phyloP scores from a whole-genome alignment of 2,113 vertebrate genomes.

The Phaethon lepturus region DNA sequence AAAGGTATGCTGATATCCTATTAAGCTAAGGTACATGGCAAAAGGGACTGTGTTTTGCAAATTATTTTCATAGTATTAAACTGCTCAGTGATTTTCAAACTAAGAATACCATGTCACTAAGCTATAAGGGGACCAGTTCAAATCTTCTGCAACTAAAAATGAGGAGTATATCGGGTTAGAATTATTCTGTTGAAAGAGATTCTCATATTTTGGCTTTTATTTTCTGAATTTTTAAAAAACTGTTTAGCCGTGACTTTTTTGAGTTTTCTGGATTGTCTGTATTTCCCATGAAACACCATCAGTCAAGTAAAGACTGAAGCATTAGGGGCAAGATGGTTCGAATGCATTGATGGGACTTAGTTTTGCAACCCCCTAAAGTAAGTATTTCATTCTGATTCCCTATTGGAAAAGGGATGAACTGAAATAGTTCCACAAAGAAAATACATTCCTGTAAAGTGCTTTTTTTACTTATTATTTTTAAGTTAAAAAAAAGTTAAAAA shows the following conservation, averaged over 20 bases:
- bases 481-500: background rate
- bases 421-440: background rate
- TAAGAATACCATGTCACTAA: background rate
- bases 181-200: background rate
- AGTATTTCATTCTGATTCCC: background rate
- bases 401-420: background rate
- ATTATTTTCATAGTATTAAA: background rate
- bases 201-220: background rate
- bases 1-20: background rate
- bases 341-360: background rate
- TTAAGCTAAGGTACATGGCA: background rate
- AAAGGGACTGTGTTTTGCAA: background rate
- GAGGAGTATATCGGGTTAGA: background rate
- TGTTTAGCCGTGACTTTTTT: rapidly evolving
- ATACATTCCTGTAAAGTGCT: rapidly evolving
- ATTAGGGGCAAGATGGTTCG: background rate
- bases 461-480: background rate
- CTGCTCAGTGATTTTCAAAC: background rate
- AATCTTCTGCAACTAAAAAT: background rate
- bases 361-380: background rate
- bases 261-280: background rate
- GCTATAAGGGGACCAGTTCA: background rate
- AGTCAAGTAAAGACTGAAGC: background rate
- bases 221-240: background rate
- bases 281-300: background rate